These are phyloP conservation scores for Delia radicum DNA, from an alignment of 1,140 invertebrate genomes.

Conservation along the genomic window DNA sequence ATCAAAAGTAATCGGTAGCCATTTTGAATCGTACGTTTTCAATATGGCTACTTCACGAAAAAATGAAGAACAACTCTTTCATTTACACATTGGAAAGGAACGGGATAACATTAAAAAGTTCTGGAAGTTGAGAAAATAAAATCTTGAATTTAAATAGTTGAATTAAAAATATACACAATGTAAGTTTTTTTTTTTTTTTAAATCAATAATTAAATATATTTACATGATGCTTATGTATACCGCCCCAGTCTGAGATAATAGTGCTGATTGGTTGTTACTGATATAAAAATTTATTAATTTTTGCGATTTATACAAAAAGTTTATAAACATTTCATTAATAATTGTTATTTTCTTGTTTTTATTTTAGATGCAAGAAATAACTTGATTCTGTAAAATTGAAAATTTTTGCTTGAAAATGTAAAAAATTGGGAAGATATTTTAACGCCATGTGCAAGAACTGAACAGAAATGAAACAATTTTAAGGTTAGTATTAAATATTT, in stretches of 20 bases:
- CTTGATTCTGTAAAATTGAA: background rate
- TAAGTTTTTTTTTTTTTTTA: no score
- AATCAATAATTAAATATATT: background rate
- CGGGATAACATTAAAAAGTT: background rate
- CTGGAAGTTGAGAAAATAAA: background rate
- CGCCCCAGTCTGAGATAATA: conserved; percentile 27
- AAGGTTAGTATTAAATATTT: background rate
- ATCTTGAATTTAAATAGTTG: background rate
- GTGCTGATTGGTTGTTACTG: conserved; percentile 26
- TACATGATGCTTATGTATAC: conserved; percentile 24
- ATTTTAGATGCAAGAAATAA: no score
- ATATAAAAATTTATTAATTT: background rate
- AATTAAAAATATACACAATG: no score
- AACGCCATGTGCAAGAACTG: no score
- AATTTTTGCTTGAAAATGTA: background rate
- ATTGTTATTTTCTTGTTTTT: no score
- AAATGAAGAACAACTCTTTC: background rate
- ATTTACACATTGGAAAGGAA: background rate
- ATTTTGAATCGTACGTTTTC: background rate
- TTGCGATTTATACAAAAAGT: background rate
- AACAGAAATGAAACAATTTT: background rate
- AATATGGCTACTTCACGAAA: background rate
- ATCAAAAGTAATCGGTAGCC: background rate
- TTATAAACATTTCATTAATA: background rate
- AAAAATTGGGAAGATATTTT: no score